Evolutionary conservation across 2,113 vertebrate species (phyloP).

Genomic region (Ginglymostoma cirratum): DNA sequence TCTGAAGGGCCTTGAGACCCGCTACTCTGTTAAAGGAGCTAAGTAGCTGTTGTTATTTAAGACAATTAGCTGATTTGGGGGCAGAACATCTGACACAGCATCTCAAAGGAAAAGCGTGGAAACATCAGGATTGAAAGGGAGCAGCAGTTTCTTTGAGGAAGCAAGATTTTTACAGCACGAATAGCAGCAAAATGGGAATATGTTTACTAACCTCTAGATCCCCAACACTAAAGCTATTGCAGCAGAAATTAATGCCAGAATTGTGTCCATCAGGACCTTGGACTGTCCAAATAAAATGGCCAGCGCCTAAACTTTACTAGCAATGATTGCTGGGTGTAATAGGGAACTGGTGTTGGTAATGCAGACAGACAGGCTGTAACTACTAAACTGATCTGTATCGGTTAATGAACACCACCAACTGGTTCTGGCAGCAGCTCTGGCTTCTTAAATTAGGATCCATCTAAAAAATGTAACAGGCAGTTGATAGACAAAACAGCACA

Average conservation of each 20-base stretch:
- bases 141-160: not conserved
- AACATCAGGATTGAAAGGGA: not conserved
- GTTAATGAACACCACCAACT: not conserved
- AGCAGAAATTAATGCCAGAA: not conserved
- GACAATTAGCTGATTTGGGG: not conserved
- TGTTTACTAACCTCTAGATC: not conserved
- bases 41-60: not conserved
- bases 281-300: not conserved
- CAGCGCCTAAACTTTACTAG: no score
- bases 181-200: not conserved
- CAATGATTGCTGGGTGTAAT: not conserved
- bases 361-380: not conserved
- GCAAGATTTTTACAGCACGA: not conserved
- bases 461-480: no score
- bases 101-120: not conserved
- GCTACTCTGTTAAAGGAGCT: not conserved
- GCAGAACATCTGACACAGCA: not conserved
- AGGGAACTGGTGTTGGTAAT: no score
- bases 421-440: not conserved
- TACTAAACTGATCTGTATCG: not conserved
- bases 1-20: not conserved
- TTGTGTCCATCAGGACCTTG: not conserved
- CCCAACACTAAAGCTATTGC: not conserved
- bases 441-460: not conserved
- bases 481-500: no score